Evolutionary conservation across 2,113 vertebrate genomes (phyloP).

Genomic region (Hippotragus niger): DNA sequence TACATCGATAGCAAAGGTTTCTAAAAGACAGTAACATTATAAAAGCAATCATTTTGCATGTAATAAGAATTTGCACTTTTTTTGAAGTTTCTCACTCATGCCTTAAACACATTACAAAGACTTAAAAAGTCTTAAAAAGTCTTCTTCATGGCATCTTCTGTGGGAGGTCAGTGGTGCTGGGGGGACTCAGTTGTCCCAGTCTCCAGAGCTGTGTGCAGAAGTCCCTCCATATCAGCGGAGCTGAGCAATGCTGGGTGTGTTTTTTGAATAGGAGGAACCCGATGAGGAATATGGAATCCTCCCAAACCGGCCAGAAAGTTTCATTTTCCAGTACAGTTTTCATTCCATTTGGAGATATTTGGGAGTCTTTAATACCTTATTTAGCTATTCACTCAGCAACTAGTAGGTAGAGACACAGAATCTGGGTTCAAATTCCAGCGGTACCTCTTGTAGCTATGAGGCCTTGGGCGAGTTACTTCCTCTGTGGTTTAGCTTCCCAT

Average conservation of each 20-base stretch:
- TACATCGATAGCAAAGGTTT: not conserved
- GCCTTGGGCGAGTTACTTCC: not conserved
- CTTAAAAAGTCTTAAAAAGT: not conserved
- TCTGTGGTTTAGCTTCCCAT: not conserved
- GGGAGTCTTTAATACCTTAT: not conserved
- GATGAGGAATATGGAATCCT: not conserved
- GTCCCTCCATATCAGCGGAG: not conserved
- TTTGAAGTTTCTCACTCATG: not conserved
- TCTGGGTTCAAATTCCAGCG: not conserved
- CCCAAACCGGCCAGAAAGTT: not conserved
- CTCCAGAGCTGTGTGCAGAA: not conserved
- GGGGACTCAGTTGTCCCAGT: not conserved
- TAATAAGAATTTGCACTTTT: not conserved
- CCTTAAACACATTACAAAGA: not conserved
- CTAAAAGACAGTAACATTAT: not conserved
- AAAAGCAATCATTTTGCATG: not conserved
- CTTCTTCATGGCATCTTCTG: not conserved
- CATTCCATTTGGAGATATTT: not conserved
- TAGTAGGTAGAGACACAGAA: not conserved
- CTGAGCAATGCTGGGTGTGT: not conserved
- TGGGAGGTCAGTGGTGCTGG: not conserved
- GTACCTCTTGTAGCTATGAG: not conserved
- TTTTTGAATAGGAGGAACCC: not conserved
- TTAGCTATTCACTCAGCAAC: not conserved
- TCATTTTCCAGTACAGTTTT: not conserved